Evolutionary conservation across 1,140 invertebrate genomes (phyloP), one percentile per base, ranked within the genome.

Genomic region (Euura lappo): DNA sequence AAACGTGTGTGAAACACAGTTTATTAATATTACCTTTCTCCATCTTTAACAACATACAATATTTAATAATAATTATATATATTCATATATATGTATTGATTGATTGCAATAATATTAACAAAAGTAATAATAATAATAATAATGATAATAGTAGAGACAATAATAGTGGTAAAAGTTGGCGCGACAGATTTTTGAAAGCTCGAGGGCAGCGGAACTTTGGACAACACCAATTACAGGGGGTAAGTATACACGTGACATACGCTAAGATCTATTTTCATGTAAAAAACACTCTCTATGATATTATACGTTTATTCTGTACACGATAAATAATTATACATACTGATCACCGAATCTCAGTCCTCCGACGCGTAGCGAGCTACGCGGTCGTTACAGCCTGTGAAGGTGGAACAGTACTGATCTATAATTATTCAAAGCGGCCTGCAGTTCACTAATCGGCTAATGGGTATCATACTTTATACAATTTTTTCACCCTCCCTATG

Each of bases 41-140:
- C 85, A 88, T 83, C 86, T 87, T 88, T 87, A 88, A 88, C 86
- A 87, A 87, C 83, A 85, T 87, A 87, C 81, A 88, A 86, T 88
- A 86, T 87, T 82, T 85, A 81, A 79, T 86, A 87, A 85, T 85
- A 87, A 79, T 85, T 86, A 77, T 80, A 74, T 28, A 28, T 28
- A 28, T 28, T 28, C 28, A 28, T 28, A 28, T 28, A 28, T 28
- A 1, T 28, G 28, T 28, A 28, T 28, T 1, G 79, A 84, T 70
- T 85, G 85, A 51, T 51, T 8, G n/a, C 80, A 84, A 79, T 83
- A 81, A 83, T 85, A 84, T 84, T 85, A 76, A 79, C 83, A 85
- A 60, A 11, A 60, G 13, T 60, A 60, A 60, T 60, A 60, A 60
- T 3, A 6, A 60, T 60, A n/a, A 60, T 5, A 60, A 5, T 60